Percentiles rank a stretch among this genome's conserved stretches.
These are phyloP conservation scores for Halcyon chelicuti DNA, from an alignment of 2,797 vertebrate genomes.

Conservation along the genomic window DNA sequence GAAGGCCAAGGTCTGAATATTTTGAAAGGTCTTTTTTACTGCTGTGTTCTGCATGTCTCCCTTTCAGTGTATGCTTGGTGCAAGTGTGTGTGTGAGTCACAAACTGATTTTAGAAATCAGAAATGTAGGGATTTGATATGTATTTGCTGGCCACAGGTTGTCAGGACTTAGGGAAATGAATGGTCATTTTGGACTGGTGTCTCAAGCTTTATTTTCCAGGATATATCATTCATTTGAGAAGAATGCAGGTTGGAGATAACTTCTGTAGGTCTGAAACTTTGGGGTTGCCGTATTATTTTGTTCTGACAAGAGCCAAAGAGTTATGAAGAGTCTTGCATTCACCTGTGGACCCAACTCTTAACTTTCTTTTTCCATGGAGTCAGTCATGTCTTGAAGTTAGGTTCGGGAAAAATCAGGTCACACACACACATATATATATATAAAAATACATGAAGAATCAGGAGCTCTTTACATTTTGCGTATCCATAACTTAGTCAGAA, in stretches of 20 bases:
- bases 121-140: not conserved
- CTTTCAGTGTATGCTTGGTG: not conserved
- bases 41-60: not conserved
- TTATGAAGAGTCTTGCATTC: not conserved
- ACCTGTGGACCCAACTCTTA: not conserved
- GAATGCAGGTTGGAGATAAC: not conserved
- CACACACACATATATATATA: not conserved
- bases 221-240: rapidly evolving
- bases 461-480: not conserved
- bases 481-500: not conserved
- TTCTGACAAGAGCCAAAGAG: not conserved
- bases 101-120: not conserved
- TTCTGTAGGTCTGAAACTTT: not conserved
- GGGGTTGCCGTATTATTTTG: rapidly evolving
- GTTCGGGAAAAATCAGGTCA: not conserved
- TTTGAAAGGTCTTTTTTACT: not conserved
- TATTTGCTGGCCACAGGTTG: not conserved
- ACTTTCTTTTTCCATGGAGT: not conserved
- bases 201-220: not conserved
- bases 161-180: not conserved
- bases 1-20: not conserved
- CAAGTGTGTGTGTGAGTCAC: rapidly evolving
- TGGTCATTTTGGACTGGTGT: not conserved
- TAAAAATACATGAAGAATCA: not conserved
- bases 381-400: not conserved